phyloP scores from a whole-genome alignment of 2,888 invertebrate species.

The Liodrosophila aerea region DNA sequence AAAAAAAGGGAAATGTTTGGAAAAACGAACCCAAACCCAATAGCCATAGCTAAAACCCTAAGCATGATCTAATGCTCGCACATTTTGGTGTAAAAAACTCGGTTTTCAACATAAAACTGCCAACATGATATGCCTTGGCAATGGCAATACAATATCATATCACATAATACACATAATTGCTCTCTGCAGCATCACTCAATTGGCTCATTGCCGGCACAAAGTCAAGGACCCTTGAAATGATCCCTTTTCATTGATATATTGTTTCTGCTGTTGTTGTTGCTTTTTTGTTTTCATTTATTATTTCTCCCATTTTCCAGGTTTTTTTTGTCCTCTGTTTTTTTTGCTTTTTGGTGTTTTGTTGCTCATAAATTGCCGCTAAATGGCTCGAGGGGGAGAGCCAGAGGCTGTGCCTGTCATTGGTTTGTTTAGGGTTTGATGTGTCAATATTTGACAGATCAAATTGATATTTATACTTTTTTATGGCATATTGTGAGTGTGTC shows the following conservation, averaged over 20 bases:
- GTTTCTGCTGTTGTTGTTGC: constrained; percentile 26
- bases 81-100: constrained; percentile 78
- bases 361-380: constrained; percentile 76
- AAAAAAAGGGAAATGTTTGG: constrained; percentile 24
- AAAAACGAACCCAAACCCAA: constrained; percentile 6
- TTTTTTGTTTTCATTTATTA: constrained; percentile 65
- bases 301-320: constrained; percentile 64
- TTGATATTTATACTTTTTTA: constrained; percentile 74
- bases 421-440: constrained; percentile 80
- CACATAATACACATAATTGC: constrained; percentile 52
- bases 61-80: constrained; percentile 48
- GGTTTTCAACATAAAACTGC: constrained; percentile 80
- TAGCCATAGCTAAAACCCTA: constrained; percentile 46
- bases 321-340: constrained; percentile 41
- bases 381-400: constrained; percentile 42
- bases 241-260: constrained; percentile 47
- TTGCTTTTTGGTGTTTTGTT: constrained; percentile 73
- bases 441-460: constrained; percentile 80
- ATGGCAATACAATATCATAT: constrained; percentile 66
- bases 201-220: constrained; percentile 61
- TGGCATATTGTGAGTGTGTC: constrained; percentile 40
- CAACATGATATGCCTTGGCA: constrained; percentile 57
- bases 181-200: constrained; percentile 55
- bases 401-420: constrained; percentile 76
- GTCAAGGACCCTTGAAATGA: constrained; percentile 82